Base-by-base conservation (phyloP, 2,113 vertebrate genomes). In the Grammomys dolichurus region DNA sequence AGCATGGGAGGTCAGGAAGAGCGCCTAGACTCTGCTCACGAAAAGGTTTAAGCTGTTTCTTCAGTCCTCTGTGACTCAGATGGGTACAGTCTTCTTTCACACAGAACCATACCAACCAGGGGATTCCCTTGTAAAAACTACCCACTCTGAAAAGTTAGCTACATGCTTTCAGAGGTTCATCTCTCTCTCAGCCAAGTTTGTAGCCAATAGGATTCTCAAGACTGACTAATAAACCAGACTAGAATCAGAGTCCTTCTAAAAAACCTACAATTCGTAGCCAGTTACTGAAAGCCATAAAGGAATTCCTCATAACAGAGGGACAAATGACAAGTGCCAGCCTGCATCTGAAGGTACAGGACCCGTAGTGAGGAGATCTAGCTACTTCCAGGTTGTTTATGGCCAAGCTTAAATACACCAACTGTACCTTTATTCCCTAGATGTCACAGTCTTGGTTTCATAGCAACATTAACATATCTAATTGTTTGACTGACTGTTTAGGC, bases 71-170 rank as follows among this genome's bases (percentile, higher is more conserved):
- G 63, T 46, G 40, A 92, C 14, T 69, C 40, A 93, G 17, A 70
- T n/a, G 82, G 73, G 48, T 4, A 91, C 86, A 91, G 86, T 78
- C 36, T 60, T 91, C 63, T 63, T 89, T 90, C 63, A 87, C 76
- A 88, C 12, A 46, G 24, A 94, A 91, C 63, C 84, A 63, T 8
- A 40, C 43, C 48, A 95, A 81, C 65, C 36, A 69, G 92, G 51
- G 81, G 67, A 31, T 28, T 36, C 10, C 43, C 63, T 63, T 26
- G 0, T 51, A 81, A 70, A n/a, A 95, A 95, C 48, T 22, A 82
- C 16, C 26, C 26, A 43, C 63, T 75, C 75, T 51, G 36, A 51
- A 78, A 24, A 78, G 46, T 33, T 65, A 65, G 65, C 19, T 87
- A 78, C 12, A 22, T 26, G 40, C 33, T 78, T 94, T 86, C 72